Percentiles rank a stretch among this genome's conserved stretches.
Conservation (phyloP, 2,113 vertebrate species). For the Bothrops jararaca region DNA sequence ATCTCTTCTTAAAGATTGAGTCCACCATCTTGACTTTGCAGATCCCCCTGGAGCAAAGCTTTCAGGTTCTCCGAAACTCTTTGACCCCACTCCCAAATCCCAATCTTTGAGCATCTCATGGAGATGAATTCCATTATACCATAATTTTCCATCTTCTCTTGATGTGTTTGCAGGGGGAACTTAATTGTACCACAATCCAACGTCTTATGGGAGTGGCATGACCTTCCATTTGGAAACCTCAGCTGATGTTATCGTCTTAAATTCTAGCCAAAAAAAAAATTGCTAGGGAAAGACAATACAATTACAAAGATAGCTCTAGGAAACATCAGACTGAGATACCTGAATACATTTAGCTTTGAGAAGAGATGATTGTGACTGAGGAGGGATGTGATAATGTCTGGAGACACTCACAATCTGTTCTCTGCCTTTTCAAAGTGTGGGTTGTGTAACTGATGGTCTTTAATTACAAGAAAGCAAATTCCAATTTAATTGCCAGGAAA, state of each 20-base stretch:
- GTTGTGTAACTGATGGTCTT: not conserved
- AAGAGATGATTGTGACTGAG: not conserved
- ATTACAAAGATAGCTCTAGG: not conserved
- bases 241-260: not conserved
- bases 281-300: not conserved
- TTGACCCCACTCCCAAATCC: not conserved
- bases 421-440: not conserved
- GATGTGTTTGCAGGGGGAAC: not conserved
- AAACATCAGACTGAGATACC: not conserved
- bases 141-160: not conserved
- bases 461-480: not conserved
- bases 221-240: not conserved
- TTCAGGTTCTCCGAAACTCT: not conserved
- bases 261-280: not conserved
- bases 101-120: not conserved
- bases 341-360: not conserved
- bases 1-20: not conserved
- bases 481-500: not conserved
- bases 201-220: not conserved
- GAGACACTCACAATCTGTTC: not conserved
- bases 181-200: not conserved
- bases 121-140: not conserved
- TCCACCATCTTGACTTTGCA: not conserved
- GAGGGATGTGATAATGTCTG: not conserved
- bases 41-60: not conserved